Conservation (phyloP, 2,797 vertebrate genomes). For the Phataginus tetradactyla region DNA sequence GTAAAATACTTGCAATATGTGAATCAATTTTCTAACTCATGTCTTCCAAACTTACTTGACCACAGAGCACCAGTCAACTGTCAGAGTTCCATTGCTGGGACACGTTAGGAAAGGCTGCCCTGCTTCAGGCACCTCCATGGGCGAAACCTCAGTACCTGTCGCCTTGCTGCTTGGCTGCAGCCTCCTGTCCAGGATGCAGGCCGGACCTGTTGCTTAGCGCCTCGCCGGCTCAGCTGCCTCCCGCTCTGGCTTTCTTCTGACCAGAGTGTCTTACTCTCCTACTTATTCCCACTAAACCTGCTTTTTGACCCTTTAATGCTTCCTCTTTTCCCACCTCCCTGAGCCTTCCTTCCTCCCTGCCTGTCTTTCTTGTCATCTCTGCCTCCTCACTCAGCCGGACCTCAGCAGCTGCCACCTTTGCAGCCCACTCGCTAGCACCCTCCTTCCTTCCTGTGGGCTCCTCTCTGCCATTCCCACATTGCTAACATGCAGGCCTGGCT, state of each 20-base stretch:
- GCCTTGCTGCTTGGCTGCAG: not conserved
- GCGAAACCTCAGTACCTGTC: not conserved
- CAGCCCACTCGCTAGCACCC: fast-evolving
- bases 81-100: not conserved
- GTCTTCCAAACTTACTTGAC: not conserved
- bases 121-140: not conserved
- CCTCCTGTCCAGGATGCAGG: not conserved
- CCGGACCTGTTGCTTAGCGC: not conserved
- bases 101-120: not conserved
- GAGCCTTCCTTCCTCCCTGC: not conserved
- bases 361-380: not conserved
- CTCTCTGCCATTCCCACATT: not conserved
- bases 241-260: not conserved
- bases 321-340: not conserved
- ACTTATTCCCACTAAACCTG: not conserved
- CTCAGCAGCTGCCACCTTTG: not conserved
- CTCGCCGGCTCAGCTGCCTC: not conserved
- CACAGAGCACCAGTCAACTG: not conserved
- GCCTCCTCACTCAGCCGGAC: not conserved
- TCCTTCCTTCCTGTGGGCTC: too few relatives aligned
- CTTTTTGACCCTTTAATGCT: not conserved
- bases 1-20: not conserved
- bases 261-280: not conserved
- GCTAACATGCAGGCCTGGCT: not conserved
- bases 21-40: not conserved